Percentiles rank a stretch among this genome's conserved stretches.
Evolutionary conservation across 2,888 invertebrate species (phyloP).

Genomic region (Eilema sororculum): DNA sequence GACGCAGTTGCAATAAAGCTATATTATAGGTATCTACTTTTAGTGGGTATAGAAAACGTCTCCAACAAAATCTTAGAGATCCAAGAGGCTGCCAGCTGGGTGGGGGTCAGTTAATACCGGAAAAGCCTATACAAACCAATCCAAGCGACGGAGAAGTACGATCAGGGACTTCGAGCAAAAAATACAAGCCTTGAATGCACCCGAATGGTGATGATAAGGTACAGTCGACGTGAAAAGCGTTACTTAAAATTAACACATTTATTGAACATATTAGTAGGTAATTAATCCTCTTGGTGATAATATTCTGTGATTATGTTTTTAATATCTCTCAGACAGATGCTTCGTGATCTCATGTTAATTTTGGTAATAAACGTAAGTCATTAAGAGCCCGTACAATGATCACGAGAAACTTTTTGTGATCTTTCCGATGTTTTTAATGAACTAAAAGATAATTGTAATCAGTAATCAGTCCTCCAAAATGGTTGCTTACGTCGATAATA

Average conservation of each 20-base stretch:
- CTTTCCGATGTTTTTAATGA: conserved; percentile 14
- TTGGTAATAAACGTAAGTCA: conserved; percentile 35
- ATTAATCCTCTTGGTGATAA: conserved; percentile 18
- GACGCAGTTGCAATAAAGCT: too few relatives aligned
- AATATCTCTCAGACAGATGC: conserved; percentile 34
- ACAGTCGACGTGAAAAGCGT: not conserved
- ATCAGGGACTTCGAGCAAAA: too few relatives aligned
- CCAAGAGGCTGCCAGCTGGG: too few relatives aligned
- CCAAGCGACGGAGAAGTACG: too few relatives aligned
- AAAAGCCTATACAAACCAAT: too few relatives aligned
- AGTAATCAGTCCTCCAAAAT: not conserved
- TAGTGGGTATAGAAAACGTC: too few relatives aligned
- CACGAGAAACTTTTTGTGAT: conserved; percentile 29
- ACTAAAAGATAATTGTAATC: not conserved
- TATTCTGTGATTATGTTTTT: conserved; percentile 41
- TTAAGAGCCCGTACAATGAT: conserved; percentile 26
- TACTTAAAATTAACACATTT: not conserved
- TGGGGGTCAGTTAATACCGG: too few relatives aligned
- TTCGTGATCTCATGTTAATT: conserved; percentile 37
- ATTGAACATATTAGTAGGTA: not conserved
- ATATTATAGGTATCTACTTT: too few relatives aligned
- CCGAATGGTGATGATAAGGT: not conserved
- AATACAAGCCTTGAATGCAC: not conserved
- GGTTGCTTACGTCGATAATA: not conserved
- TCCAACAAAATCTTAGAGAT: too few relatives aligned